Evolutionary conservation across 2,797 vertebrate species (phyloP), one percentile per base, ranked within the genome.

Genomic region (Zenarchopterus dispar): DNA sequence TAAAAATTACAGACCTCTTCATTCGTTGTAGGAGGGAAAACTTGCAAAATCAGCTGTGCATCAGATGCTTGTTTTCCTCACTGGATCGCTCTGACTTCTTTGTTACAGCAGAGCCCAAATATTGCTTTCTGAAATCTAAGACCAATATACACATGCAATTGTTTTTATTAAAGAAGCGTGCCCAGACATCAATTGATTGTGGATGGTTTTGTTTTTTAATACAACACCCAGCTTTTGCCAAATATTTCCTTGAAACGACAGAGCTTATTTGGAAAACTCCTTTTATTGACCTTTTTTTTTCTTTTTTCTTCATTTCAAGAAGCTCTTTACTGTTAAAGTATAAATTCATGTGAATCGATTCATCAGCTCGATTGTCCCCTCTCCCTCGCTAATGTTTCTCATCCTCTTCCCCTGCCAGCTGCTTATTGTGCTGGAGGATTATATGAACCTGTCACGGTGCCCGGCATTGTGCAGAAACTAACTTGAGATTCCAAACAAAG

Each of bases 401-500:
- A 64, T 72, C 46, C 51, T 42, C 59, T 70, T 63, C 50, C 17
- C 75, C 73, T 54, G 69, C 75, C 28, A 50, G 70, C 72, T 68
- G 59, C n/a, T 16, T 65, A 49, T 62, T 73, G 57, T 84, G 64
- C 68, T 48, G 24, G 42, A 77, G 69, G 70, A 78, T 78, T 80
- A 81, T 69, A 48, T 71, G 78, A 86, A 77, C 57, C 62, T 70
- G 70, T 86, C 84, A 63, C 52, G 65, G 73, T 28, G 66, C n/a
- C 36, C 36, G 0, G 33, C 47, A 50, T 67, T 73, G 76, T 75
- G 67, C 70, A 65, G 51, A 73, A 63, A 75, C 82, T 70, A 72
- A 80, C 75, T 74, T 66, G 65, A 80, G 72, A 84, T 82, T 88
- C 75, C 58, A 56, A 68, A 84, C 82, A 87, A 86, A 80, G 73